Evolutionary conservation across 2,888 invertebrate species (phyloP), one percentile per base, ranked within the genome.

Genomic region (Drosophila mayaguana): DNA sequence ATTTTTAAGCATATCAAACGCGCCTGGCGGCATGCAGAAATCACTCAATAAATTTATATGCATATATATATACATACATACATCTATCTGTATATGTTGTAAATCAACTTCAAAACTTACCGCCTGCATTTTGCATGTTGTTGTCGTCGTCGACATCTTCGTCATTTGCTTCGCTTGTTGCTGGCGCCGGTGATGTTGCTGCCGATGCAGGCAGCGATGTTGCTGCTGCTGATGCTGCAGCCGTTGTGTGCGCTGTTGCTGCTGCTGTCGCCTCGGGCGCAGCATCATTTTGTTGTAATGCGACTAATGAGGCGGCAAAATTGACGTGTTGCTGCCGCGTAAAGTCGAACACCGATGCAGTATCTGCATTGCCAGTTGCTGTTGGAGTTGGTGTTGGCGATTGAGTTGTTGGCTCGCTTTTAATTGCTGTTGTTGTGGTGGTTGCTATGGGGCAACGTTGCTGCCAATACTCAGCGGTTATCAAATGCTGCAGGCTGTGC

Each of bases 291-390:
- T 83, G 81, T 80, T 84, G 78, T 79, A 84, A 83, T 80, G 82
- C 88, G 63, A 85, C 90, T 87, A 90, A 88, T 89, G 91, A 88
- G 88, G 91, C 81, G 78, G 87, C 87, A 81, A 87, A 87, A 88
- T 87, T 85, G 83, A 79, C 80, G 79, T 81, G 83, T 67, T 81
- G 78, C 71, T 81, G 85, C 69, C 81, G 78, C 71, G 89, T 77
- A 75, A 86, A 90, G 70, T 74, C 68, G 60, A 84, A 80, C 72
- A 84, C 66, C 46, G 89, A 64, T 60, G 68, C 66, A 56, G 54
- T 38, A 38, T 75, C 28, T 57, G 65, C 34, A 43, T 55, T 5
- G 56, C 60, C 14, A 46, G 61, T 11, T 60, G 63, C 7, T 42
- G 63, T 16, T 48, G 64, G 9, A 38, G 54, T 4, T 51, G 67